These are phyloP conservation scores for Halocynthia roretzi DNA, from an alignment of 23 tunicate genomes.

Conservation along the genomic window DNA sequence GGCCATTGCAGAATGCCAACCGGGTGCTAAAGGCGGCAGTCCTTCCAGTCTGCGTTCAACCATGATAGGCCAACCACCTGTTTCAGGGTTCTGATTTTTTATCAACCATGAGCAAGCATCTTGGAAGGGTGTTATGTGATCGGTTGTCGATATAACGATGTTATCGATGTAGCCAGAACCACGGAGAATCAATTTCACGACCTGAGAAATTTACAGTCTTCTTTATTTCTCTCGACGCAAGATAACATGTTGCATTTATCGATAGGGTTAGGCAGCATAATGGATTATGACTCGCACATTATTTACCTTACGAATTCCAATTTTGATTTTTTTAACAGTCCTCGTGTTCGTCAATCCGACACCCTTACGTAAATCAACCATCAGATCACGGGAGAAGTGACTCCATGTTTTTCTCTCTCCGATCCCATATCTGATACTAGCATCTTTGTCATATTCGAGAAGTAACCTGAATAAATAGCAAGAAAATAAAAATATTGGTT, in stretches of 20 bases:
- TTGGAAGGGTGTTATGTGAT: slow-evolving; percentile 60
- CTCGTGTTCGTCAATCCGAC: slow-evolving; percentile 24
- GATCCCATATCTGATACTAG: slow-evolving; percentile 47
- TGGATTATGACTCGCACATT: neutral
- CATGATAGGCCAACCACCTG: slow-evolving; percentile 82
- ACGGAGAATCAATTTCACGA: slow-evolving; percentile 46
- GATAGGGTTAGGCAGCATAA: neutral
- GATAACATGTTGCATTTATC: neutral
- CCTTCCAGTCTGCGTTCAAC: slow-evolving; percentile 47
- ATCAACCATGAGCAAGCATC: slow-evolving; percentile 69
- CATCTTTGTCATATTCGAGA: slow-evolving; percentile 46
- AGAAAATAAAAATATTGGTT: too few species aligned
- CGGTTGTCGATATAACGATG: slow-evolving; percentile 52
- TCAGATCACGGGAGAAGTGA: slow-evolving; percentile 60
- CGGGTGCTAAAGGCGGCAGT: slow-evolving; percentile 50
- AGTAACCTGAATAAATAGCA: slow-evolving; percentile 16
- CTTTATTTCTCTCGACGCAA: too few species aligned
- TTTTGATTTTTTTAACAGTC: slow-evolving; percentile 30
- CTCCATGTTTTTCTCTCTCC: slow-evolving; percentile 53
- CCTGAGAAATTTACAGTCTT: slow-evolving; percentile 14
- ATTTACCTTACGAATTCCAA: slow-evolving; percentile 52
- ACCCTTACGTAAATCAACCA: slow-evolving; percentile 55
- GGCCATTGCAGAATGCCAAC: slow-evolving; percentile 99
- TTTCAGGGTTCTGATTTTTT: slow-evolving; percentile 41
- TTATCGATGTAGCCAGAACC: slow-evolving; percentile 72